Percentiles rank a stretch among this genome's conserved stretches.
Evolutionary conservation across 2,113 vertebrate species (phyloP).

Genomic region (Nerophis lumbriciformis): DNA sequence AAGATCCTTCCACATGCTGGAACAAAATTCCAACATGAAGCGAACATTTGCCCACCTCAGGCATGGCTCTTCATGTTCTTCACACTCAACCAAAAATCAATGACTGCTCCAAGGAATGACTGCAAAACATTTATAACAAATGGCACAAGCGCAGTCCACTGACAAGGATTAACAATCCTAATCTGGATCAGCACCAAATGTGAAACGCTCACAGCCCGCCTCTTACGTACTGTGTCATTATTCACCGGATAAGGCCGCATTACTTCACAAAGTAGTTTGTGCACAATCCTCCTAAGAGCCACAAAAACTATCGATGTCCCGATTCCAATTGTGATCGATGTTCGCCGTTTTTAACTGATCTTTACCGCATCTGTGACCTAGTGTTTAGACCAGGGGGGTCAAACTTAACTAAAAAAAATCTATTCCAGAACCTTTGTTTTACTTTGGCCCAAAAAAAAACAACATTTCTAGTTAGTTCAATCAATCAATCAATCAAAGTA

Average conservation of each 20-base stretch:
- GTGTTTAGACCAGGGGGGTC: no score
- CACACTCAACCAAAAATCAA: conserved; percentile 21
- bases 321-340: no score
- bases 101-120: conserved; percentile 8
- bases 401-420: no score
- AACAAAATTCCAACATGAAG: not conserved
- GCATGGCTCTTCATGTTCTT: conserved; percentile 8
- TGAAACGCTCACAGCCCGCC: not conserved
- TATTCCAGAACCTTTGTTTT: no score
- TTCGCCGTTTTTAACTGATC: no score
- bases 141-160: not conserved
- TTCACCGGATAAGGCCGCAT: not conserved
- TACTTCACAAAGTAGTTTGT: not conserved
- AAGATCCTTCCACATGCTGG: not conserved
- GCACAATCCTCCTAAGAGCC: no score
- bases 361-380: no score
- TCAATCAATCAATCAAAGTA: no score
- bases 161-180: not conserved
- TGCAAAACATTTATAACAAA: not conserved
- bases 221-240: not conserved
- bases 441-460: no score
- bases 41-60: not conserved
- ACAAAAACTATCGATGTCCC: no score
- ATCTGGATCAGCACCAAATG: not conserved
- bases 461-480: no score